Conservation (phyloP, 2,888 invertebrate genomes). For the Drosophila pegasa region DNA sequence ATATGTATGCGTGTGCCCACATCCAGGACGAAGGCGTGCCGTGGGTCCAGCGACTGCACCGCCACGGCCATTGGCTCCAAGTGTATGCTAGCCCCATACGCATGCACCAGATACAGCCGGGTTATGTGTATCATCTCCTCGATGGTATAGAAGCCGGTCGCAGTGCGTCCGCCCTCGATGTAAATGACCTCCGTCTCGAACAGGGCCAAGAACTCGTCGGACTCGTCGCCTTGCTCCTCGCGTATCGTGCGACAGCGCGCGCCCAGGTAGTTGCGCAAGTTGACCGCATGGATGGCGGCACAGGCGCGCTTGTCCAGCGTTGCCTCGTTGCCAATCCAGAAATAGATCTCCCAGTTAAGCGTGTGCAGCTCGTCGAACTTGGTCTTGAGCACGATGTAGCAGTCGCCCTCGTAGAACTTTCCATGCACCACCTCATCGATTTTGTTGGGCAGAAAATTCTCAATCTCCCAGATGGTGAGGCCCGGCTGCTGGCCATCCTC, state of each 20-base stretch:
- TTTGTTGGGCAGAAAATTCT: slow-evolving; percentile 98
- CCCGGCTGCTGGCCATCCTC: slow-evolving; percentile 97
- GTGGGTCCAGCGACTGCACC: slow-evolving; percentile 92
- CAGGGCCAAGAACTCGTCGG: slow-evolving; percentile 96
- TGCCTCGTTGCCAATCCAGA: slow-evolving; percentile 99
- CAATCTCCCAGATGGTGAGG: slow-evolving; percentile 98
- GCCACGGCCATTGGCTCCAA: slow-evolving; percentile 93
- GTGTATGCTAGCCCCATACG: slow-evolving; percentile 94
- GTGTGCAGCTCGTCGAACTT: slow-evolving; percentile 92
- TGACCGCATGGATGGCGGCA: slow-evolving; percentile 97
- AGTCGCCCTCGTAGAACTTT: slow-evolving; percentile 99
- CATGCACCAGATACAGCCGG: slow-evolving; percentile 95
- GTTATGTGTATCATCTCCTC: slow-evolving; percentile 95
- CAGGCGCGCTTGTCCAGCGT: slow-evolving; percentile 88
- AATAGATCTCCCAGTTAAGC: slow-evolving; percentile 97
- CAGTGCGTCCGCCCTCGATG: slow-evolving; percentile 97
- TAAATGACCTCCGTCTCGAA: slow-evolving; percentile 97
- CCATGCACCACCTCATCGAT: slow-evolving; percentile 97
- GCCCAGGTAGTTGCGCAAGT: slow-evolving; percentile 97
- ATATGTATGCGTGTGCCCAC: slow-evolving; percentile 93
- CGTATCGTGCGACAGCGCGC: slow-evolving; percentile 97
- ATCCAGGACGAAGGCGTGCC: slow-evolving; percentile 96
- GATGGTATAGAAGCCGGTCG: slow-evolving; percentile 98
- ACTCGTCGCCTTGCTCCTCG: slow-evolving; percentile 98
- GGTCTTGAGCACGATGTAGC: slow-evolving; percentile 98